These are phyloP conservation scores for Agrilus biguttatus DNA, from an alignment of 2,888 invertebrate species.

Conservation along the genomic window DNA sequence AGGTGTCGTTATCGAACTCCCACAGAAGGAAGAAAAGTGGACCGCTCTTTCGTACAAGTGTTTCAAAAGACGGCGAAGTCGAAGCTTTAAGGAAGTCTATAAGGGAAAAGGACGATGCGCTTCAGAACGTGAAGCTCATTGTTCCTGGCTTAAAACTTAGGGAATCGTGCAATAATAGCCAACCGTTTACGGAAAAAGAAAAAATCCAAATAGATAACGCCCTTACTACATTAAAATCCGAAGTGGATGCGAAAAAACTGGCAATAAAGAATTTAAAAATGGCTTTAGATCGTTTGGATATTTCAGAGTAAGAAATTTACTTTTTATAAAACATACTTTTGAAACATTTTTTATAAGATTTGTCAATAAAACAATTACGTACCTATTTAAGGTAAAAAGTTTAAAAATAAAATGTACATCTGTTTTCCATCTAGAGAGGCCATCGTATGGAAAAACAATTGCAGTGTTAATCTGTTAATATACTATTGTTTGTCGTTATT, in stretches of 20 bases:
- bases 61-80: constrained; percentile 35
- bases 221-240: constrained; percentile 42
- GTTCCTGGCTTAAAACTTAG: constrained; percentile 41
- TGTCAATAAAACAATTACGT: no score
- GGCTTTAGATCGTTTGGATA: constrained; percentile 68
- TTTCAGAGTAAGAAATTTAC: constrained; percentile 59
- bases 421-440: no score
- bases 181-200: constrained; percentile 36
- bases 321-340: constrained; percentile 9
- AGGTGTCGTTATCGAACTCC: constrained; percentile 59
- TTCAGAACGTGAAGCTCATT: constrained; percentile 57
- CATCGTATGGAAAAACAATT: no score
- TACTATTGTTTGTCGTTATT: no score
- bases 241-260: constrained; percentile 62
- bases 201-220: constrained; percentile 44
- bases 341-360: not conserved
- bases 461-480: no score
- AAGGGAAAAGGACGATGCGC: constrained; percentile 68
- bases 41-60: constrained; percentile 15
- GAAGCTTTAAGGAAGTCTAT: constrained; percentile 58
- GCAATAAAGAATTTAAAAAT: constrained; percentile 71
- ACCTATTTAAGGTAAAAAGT: no score
- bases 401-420: no score
- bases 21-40: constrained; percentile 39
- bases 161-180: constrained; percentile 17